These are phyloP conservation scores for Pituophis catenifer DNA, from an alignment of 2,113 vertebrate species.

Conservation along the genomic window DNA sequence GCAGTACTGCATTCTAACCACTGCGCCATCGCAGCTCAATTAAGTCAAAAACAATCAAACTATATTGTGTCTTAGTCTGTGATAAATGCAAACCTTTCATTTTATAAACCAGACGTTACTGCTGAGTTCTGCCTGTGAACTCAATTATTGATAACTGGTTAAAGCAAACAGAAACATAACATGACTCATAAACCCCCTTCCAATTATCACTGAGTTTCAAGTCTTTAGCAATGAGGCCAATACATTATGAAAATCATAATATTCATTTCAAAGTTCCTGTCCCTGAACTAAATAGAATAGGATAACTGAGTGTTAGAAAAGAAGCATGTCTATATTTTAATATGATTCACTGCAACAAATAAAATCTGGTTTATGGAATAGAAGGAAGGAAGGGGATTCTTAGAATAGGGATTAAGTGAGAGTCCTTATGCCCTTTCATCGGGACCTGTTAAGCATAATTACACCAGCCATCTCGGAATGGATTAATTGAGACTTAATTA, in stretches of 20 bases:
- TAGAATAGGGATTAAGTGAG: not conserved
- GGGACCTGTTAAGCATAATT: slow-evolving; percentile 26
- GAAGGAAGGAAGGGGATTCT: not conserved
- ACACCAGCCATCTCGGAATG: slow-evolving; percentile 18
- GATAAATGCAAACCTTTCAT: not conserved
- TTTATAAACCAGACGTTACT: not conserved
- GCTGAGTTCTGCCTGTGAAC: not conserved
- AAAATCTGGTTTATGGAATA: not conserved
- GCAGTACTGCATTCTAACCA: too few relatives aligned
- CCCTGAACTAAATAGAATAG: not conserved
- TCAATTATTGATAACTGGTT: not conserved
- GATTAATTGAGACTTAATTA: slow-evolving; percentile 34
- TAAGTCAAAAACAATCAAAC: not conserved
- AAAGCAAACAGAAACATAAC: not conserved
- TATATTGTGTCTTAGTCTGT: not conserved
- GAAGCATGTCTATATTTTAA: not conserved
- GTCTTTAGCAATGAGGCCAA: too few relatives aligned
- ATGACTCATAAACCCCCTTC: not conserved
- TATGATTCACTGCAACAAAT: not conserved
- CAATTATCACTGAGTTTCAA: not conserved
- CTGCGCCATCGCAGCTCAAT: not conserved
- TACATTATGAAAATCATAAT: not conserved
- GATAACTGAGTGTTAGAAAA: not conserved
- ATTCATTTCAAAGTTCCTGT: not conserved
- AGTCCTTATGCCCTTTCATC: not conserved